Conservation (phyloP, 2,888 invertebrate species). For the Eretmocerus hayati region DNA sequence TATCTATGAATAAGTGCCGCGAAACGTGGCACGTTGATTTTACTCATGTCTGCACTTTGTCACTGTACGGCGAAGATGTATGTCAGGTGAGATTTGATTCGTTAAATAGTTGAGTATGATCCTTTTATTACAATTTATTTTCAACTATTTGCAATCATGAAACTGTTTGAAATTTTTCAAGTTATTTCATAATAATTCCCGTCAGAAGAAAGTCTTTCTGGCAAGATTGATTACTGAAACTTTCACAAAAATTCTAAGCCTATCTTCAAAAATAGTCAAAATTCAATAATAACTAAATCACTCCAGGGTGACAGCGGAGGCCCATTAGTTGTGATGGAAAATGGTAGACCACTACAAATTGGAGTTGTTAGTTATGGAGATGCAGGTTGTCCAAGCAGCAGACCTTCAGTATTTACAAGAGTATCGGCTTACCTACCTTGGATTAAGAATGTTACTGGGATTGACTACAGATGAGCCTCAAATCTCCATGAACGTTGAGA, state of each 20-base stretch:
- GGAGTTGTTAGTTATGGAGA: constrained; percentile 34
- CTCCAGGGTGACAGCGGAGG: constrained; percentile 32
- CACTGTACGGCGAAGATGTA: constrained; percentile 21
- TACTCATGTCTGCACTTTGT: constrained; percentile 26
- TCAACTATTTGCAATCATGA: too few relatives aligned
- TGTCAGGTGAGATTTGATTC: constrained; percentile 28
- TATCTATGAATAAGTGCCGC: constrained; percentile 21
- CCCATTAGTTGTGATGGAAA: constrained; percentile 23
- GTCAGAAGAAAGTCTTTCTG: too few relatives aligned
- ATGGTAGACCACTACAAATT: constrained; percentile 24
- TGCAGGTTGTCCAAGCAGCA: constrained; percentile 24
- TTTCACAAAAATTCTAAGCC: too few relatives aligned
- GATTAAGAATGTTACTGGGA: constrained; percentile 26
- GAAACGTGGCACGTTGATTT: constrained; percentile 21
- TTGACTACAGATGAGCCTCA: constrained; percentile 16
- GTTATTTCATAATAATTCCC: too few relatives aligned
- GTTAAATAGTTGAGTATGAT: too few relatives aligned
- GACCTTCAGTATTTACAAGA: constrained; percentile 27
- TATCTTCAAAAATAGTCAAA: too few relatives aligned
- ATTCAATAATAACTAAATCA: too few relatives aligned
- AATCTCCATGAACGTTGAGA: too few relatives aligned
- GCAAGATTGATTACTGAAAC: too few relatives aligned
- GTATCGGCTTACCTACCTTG: constrained; percentile 22
- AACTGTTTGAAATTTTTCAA: too few relatives aligned
- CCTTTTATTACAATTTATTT: too few relatives aligned